These are phyloP conservation scores for Phrynocephalus forsythii DNA, from an alignment of 2,797 vertebrate genomes.

Conservation along the genomic window DNA sequence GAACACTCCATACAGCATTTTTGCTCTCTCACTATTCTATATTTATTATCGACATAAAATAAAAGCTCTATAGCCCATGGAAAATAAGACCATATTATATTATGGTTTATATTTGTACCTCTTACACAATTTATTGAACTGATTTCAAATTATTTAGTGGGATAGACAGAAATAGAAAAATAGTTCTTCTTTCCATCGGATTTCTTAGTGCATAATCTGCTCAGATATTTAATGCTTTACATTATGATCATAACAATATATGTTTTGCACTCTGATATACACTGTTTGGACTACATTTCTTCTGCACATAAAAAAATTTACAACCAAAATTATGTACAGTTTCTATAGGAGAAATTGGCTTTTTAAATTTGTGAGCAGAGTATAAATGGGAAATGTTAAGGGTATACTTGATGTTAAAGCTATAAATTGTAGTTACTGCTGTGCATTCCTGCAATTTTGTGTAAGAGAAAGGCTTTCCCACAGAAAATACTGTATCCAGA, in stretches of 20 bases:
- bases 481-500: conserved; percentile 36
- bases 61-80: too few relatives aligned
- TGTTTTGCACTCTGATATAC: background rate
- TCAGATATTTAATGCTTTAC: conserved; percentile 13
- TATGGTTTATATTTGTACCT: background rate
- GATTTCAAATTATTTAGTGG: background rate
- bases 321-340: background rate
- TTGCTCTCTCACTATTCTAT: background rate
- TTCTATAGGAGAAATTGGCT: background rate
- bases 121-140: background rate
- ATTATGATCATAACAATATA: background rate
- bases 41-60: background rate
- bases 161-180: background rate
- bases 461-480: conserved; percentile 26
- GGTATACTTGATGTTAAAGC: conserved; percentile 21
- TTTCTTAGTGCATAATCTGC: background rate
- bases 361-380: background rate
- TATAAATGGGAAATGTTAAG: conserved; percentile 1
- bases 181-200: background rate
- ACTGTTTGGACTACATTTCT: background rate
- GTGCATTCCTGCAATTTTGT: conserved; percentile 7
- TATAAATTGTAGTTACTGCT: conserved; percentile 24
- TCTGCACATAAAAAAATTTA: too few relatives aligned
- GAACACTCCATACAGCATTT: background rate
- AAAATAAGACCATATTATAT: background rate